Evolutionary conservation across 1,140 invertebrate genomes (phyloP).

Genomic region (Drosophila neocordata): DNA sequence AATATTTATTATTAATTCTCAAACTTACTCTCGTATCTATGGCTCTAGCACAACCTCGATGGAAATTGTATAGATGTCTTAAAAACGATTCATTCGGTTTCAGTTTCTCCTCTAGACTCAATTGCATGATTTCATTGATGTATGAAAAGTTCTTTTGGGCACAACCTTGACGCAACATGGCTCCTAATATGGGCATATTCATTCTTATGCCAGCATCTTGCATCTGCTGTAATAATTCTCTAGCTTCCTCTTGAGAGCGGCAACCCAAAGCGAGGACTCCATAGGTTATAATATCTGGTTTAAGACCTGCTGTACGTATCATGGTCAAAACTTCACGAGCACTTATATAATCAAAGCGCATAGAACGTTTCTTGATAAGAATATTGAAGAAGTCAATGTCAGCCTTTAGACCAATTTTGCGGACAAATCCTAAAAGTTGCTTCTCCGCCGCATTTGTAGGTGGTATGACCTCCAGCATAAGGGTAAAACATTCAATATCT

Average conservation of each 20-base stretch:
- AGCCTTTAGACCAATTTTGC: slow-evolving; percentile 84
- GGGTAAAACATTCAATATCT: slow-evolving; percentile 90
- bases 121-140: slow-evolving; percentile 87
- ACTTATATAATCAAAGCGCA: slow-evolving; percentile 86
- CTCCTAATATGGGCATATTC: slow-evolving; percentile 89
- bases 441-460: slow-evolving; percentile 87
- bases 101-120: slow-evolving; percentile 85
- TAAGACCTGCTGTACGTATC: slow-evolving; percentile 86
- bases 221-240: slow-evolving; percentile 88
- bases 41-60: slow-evolving; percentile 81
- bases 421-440: slow-evolving; percentile 86
- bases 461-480: slow-evolving; percentile 89
- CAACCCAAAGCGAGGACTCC: slow-evolving; percentile 93
- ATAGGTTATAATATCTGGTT: slow-evolving; percentile 92
- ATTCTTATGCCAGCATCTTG: slow-evolving; percentile 86
- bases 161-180: slow-evolving; percentile 87
- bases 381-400: slow-evolving; percentile 94
- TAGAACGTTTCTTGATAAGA: slow-evolving; percentile 90
- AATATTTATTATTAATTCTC: background rate
- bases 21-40: slow-evolving; percentile 83
- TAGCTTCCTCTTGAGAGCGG: slow-evolving; percentile 84
- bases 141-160: slow-evolving; percentile 85
- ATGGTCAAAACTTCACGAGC: slow-evolving; percentile 87
- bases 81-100: slow-evolving; percentile 85
- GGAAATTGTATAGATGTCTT: slow-evolving; percentile 84